Base-by-base conservation (phyloP, 2,797 vertebrate species). In the Acrossocheilus fasciatus region DNA sequence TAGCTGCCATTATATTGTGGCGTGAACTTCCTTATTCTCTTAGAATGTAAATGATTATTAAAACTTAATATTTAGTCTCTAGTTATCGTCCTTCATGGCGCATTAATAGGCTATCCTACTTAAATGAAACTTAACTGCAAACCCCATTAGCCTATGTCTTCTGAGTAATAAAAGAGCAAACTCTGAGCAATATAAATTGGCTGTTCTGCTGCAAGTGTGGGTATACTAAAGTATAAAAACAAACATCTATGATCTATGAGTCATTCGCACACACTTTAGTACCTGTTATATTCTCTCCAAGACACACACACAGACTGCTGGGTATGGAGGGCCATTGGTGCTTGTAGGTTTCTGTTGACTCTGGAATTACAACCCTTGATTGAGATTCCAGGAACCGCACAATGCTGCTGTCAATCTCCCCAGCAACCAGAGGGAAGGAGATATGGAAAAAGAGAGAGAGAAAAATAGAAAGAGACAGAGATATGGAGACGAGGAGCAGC, bases 341-440 rank as follows among this genome's bases (percentile, higher is more conserved):
- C 39, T 39, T 18, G 64, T 15, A 73, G 87, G 77, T 74, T 84
- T 84, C 83, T 81, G 77, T 89, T 87, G 85, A 87, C 76, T 84
- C 62, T 26, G 59, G 64, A 68, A 84, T 86, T 47, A 54, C 57
- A 76, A 34, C 1, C 66, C 30, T 73, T 82, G 73, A 87, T 73
- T 81, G 64, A 82, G 76, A 84, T 87, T 87, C 72, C 26, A 74
- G 73, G 17, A 84, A 75, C 6, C 72, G 17, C 14, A 84, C 52
- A 47, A 88, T 36, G 11, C 39, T 47, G 20, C 68, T 66, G 59
- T 52, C 52, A 66, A 62, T 87, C 62, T 84, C 75, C 75, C 18
- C 39, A 6, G 83, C 76, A 79, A 72, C 50, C 84, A 70, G 9
- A 47, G n/a, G 36, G 15, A 59, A 26, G 4, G 45, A 43, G 30